A percentile compares a stretch with the other conserved stretches of the same genome.
Evolutionary conservation across 2,888 invertebrate species (phyloP).

Genomic region (Nomada ferruginata): DNA sequence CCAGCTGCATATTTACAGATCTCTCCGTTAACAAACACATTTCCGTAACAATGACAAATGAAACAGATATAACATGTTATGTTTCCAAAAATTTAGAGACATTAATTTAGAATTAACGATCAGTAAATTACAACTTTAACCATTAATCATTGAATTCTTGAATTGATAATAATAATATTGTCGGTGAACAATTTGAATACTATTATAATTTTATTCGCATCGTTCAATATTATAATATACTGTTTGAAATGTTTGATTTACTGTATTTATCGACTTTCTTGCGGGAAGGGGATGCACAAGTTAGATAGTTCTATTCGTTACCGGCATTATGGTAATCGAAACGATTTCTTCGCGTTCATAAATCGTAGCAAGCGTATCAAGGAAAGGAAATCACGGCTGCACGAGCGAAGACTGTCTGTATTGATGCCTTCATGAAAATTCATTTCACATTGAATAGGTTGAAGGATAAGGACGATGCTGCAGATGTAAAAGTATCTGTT

Average conservation of each 20-base stretch:
- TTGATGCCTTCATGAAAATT: conserved; percentile 24
- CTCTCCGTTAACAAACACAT: background rate
- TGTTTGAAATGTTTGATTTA: background rate
- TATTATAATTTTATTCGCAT: background rate
- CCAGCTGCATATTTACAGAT: background rate
- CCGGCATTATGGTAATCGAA: background rate
- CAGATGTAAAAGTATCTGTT: conserved; percentile 16
- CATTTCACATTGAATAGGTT: conserved; percentile 6
- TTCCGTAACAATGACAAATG: too few relatives aligned
- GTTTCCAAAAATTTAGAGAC: too few relatives aligned
- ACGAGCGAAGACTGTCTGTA: background rate
- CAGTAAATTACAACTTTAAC: too few relatives aligned
- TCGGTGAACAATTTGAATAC: background rate
- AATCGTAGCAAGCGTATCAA: conserved; percentile 1
- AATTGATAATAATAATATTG: too few relatives aligned
- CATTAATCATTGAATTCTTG: too few relatives aligned
- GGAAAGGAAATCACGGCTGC: conserved; percentile 22
- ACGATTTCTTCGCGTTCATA: background rate
- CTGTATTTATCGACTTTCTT: background rate
- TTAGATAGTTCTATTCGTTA: background rate
- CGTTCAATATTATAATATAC: background rate
- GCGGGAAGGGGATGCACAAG: background rate
- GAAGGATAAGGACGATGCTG: conserved; percentile 9
- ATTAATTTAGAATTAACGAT: too few relatives aligned
- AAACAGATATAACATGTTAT: too few relatives aligned